Conservation (phyloP, 2,888 invertebrate genomes). For the Rhimphoctona megacephalus region DNA sequence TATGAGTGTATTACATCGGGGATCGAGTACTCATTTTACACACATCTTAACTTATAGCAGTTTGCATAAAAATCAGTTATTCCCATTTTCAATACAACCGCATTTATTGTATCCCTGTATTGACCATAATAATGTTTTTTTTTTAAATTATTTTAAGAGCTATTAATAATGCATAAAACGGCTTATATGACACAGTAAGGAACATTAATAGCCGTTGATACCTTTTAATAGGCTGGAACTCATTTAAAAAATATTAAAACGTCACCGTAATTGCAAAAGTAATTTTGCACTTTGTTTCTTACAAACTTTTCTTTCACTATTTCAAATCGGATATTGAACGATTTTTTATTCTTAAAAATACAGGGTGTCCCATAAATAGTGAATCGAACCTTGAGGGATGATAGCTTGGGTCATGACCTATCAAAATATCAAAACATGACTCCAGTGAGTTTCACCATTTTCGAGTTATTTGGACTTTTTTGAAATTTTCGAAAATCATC, state of each 20-base stretch:
- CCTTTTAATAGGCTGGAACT: not conserved
- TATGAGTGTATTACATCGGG: constrained; percentile 12
- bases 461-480: too few species aligned
- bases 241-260: not conserved
- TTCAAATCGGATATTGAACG: too few species aligned
- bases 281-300: not conserved
- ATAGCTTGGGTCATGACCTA: too few species aligned
- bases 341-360: not conserved
- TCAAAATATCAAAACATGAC: too few species aligned
- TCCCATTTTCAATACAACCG: not conserved
- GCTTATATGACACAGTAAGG: not conserved
- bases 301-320: not conserved
- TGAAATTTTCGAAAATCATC: too few species aligned
- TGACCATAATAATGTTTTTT: not conserved
- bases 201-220: not conserved
- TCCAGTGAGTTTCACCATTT: too few species aligned
- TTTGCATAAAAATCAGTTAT: constrained; percentile 10
- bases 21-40: not conserved
- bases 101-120: not conserved
- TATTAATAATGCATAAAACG: not conserved
- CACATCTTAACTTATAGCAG: not conserved
- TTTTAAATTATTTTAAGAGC: not conserved
- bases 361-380: too few species aligned
- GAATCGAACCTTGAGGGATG: too few species aligned
- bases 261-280: not conserved